Percentiles rank a stretch among this genome's conserved stretches.
These are phyloP conservation scores for Alcis repandata DNA, from an alignment of 2,888 invertebrate species.

Conservation along the genomic window DNA sequence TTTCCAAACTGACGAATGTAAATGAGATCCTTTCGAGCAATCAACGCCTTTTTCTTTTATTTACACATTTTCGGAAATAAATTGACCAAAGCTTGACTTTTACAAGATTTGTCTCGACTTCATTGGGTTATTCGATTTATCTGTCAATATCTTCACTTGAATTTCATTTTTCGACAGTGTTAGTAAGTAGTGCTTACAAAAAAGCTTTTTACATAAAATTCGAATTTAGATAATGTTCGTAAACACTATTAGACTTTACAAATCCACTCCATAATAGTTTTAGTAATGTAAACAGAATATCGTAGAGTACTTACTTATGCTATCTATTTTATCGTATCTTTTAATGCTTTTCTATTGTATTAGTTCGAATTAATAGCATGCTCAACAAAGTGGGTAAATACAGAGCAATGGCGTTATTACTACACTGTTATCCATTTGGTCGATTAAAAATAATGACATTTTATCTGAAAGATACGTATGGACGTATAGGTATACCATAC, in stretches of 20 bases:
- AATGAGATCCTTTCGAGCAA: conserved; percentile 34
- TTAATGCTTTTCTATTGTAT: conserved; percentile 5
- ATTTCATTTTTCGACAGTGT: no score
- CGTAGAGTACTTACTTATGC: neutral
- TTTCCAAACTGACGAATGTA: conserved; percentile 41
- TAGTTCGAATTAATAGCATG: conserved; percentile 2
- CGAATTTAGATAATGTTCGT: neutral
- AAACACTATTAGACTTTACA: conserved; percentile 1
- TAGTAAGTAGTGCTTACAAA: neutral
- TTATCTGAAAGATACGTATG: neutral
- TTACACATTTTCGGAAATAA: conserved; percentile 12
- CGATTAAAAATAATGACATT: neutral
- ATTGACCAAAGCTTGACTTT: conserved; percentile 9
- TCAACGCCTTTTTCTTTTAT: conserved; percentile 28
- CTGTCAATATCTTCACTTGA: neutral
- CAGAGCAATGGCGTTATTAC: neutral
- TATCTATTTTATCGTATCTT: neutral
- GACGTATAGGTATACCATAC: no score
- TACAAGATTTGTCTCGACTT: neutral
- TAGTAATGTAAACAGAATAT: neutral
- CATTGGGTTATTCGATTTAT: neutral
- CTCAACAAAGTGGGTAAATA: neutral
- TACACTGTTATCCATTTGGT: neutral
- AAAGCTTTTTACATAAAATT: neutral
- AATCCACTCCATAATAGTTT: neutral